Percentiles rank a stretch among this genome's conserved stretches.
Conservation (phyloP, 2,888 invertebrate species). For the Lypha dubia region DNA sequence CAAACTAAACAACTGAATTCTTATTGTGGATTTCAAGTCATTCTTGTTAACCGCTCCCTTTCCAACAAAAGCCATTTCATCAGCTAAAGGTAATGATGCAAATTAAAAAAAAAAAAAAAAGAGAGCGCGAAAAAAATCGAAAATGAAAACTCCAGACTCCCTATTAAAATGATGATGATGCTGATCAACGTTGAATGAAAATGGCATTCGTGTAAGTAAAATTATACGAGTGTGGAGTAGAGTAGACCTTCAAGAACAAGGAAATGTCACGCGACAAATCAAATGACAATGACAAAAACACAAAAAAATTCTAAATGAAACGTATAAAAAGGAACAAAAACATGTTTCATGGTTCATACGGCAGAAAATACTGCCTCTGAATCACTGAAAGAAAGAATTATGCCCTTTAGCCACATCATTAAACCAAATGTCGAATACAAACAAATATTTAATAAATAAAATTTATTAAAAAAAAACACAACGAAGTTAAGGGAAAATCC, state of each 20-base stretch:
- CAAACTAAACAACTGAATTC: conserved; percentile 39
- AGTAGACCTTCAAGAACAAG: conserved; percentile 69
- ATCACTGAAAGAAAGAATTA: conserved; percentile 62
- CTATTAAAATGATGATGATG: conserved; percentile 61
- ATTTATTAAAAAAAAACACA: conserved; percentile 34
- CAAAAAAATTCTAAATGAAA: conserved; percentile 29
- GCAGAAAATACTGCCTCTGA: conserved; percentile 56
- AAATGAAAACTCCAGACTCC: conserved; percentile 52
- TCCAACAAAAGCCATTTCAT: conserved; percentile 34
- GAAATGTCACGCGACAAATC: conserved; percentile 72
- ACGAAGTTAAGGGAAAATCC: conserved; percentile 41
- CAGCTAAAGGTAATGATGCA: conserved; percentile 68
- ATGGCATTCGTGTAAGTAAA: background rate
- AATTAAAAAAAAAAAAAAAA: conserved; percentile 52
- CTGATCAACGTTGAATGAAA: conserved; percentile 33
- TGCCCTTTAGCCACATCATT: conserved; percentile 79
- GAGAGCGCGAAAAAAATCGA: background rate
- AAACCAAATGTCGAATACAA: conserved; percentile 81
- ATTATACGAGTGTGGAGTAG: conserved; percentile 8
- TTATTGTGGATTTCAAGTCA: conserved; percentile 21
- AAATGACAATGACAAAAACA: conserved; percentile 62
- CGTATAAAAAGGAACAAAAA: conserved; percentile 23
- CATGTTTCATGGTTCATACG: conserved; percentile 57
- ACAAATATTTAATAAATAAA: conserved; percentile 75
- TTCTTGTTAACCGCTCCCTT: conserved; percentile 25